A percentile compares a stretch with the other conserved stretches of the same genome.
Evolutionary conservation across 2,797 vertebrate genomes (phyloP).

Genomic region (Lemur catta): DNA sequence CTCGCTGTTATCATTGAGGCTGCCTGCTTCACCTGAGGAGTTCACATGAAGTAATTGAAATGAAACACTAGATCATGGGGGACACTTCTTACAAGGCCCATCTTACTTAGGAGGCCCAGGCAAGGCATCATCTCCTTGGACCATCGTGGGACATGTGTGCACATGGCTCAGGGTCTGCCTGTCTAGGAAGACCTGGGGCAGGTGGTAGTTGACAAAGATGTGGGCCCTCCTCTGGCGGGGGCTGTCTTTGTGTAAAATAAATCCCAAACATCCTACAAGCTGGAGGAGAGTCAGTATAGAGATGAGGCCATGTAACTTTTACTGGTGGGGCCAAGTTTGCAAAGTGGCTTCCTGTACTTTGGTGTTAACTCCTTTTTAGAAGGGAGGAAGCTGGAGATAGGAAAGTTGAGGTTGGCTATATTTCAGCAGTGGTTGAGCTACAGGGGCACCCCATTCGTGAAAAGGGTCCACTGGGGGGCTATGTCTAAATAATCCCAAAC

Average conservation of each 20-base stretch:
- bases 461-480: not conserved
- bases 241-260: not conserved
- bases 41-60: not conserved
- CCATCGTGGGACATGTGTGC: fast-evolving
- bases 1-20: not conserved
- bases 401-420: not conserved
- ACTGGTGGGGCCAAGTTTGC: not conserved
- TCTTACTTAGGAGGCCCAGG: not conserved
- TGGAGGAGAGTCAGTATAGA: not conserved
- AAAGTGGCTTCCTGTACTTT: not conserved
- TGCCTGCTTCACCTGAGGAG: not conserved
- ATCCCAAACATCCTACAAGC: not conserved
- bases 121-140: not conserved
- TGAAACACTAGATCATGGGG: not conserved
- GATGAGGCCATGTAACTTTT: not conserved
- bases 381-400: not conserved
- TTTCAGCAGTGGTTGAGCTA: not conserved
- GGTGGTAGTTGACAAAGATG: not conserved
- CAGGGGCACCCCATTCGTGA: not conserved
- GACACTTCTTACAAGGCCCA: not conserved
- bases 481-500: not conserved
- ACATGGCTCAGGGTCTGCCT: not conserved
- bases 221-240: not conserved
- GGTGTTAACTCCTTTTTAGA: not conserved
- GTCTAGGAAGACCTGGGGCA: not conserved